Conservation (phyloP, 2,888 invertebrate species). For the Odontomyia ornata region DNA sequence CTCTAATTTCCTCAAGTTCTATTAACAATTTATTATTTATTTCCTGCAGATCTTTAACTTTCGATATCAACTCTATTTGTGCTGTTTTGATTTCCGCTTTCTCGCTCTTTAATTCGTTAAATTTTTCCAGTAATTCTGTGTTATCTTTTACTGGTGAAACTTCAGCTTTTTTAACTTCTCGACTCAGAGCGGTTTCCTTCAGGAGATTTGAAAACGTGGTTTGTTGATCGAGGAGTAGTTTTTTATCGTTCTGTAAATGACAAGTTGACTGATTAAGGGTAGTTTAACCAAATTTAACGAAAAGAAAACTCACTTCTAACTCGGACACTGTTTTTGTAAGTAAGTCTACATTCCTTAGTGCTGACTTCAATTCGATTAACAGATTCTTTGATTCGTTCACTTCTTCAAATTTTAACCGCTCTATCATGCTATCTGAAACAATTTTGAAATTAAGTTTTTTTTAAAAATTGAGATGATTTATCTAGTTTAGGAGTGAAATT, state of each 20-base stretch:
- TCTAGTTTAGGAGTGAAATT: no score
- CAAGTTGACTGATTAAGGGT: background rate
- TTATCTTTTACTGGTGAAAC: background rate
- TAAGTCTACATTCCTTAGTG: conserved; percentile 38
- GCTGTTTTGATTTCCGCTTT: conserved; percentile 46
- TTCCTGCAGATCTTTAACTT: conserved; percentile 48
- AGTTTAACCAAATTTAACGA: background rate
- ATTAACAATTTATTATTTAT: conserved; percentile 47
- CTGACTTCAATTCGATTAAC: conserved; percentile 31
- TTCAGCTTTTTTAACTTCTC: background rate
- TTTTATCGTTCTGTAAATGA: conserved; percentile 46
- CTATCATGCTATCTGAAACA: background rate
- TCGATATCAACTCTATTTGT: conserved; percentile 47
- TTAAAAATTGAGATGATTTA: no score
- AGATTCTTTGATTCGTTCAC: background rate
- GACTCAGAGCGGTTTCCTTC: conserved; percentile 29
- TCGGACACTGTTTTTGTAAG: conserved; percentile 46
- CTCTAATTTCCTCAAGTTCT: conserved; percentile 44
- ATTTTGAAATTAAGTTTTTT: no score
- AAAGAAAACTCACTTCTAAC: conserved; percentile 40
- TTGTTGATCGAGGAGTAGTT: conserved; percentile 46
- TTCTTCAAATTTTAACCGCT: conserved; percentile 31
- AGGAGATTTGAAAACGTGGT: conserved; percentile 43
- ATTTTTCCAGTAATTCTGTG: conserved; percentile 1
- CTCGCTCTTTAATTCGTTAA: conserved; percentile 46